Conservation (phyloP, 1,140 invertebrate species). For the Galleria mellonella region DNA sequence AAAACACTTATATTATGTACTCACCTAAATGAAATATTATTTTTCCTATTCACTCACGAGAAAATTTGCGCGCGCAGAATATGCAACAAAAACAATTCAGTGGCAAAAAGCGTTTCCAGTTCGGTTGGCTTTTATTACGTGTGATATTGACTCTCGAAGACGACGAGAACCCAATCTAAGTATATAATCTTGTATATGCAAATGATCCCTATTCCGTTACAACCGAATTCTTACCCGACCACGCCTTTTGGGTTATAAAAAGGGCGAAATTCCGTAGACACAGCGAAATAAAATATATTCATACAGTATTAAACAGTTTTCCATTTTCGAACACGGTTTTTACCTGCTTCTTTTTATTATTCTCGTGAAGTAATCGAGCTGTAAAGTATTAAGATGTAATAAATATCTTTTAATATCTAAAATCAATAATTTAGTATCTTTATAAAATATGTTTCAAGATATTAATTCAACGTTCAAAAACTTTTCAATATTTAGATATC, state of each 20-base stretch:
- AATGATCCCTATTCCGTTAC: slow-evolving; percentile 49
- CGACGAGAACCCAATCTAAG: slow-evolving; percentile 38
- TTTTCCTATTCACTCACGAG: too few relatives aligned
- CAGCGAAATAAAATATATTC: slow-evolving; percentile 51
- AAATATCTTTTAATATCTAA: too few relatives aligned
- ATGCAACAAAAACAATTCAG: slow-evolving; percentile 37
- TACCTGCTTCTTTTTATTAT: slow-evolving; percentile 15
- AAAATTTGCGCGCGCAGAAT: slow-evolving; percentile 3
- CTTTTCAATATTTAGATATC: too few relatives aligned
- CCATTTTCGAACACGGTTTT: slow-evolving; percentile 21
- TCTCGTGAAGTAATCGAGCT: slow-evolving; percentile 7
- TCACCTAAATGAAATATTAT: too few relatives aligned
- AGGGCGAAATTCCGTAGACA: slow-evolving; percentile 35
- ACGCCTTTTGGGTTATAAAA: slow-evolving; percentile 49
- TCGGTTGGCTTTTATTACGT: slow-evolving; percentile 43
- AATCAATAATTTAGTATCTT: too few relatives aligned
- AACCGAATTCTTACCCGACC: slow-evolving; percentile 50
- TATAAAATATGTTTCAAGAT: too few relatives aligned
- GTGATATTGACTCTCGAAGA: slow-evolving; percentile 49
- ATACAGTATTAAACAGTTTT: slow-evolving; percentile 29
- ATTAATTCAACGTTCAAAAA: too few relatives aligned
- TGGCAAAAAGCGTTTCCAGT: slow-evolving; percentile 34
- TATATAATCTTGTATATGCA: slow-evolving; percentile 63
- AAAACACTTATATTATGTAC: too few relatives aligned
- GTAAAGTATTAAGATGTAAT: too few relatives aligned